Evolutionary conservation across 2,888 invertebrate species (phyloP), one percentile per base, ranked within the genome.

Genomic region (Drosophila meridionalis): DNA sequence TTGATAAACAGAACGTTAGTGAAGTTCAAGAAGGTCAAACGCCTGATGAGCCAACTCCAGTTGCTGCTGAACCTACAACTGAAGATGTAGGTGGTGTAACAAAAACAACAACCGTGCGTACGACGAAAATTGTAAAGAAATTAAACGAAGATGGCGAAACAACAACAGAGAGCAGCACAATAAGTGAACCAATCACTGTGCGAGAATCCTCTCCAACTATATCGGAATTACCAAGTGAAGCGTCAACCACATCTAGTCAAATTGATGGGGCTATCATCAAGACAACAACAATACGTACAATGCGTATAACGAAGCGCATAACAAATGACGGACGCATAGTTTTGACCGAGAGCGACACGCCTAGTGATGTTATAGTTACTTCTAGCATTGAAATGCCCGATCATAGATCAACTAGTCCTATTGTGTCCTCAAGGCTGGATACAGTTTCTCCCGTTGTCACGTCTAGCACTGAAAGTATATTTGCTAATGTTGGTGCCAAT

Each of bases 261-360:
- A 59, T 84, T 36, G 87, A 88, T 73, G 91, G 92, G 40, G 88
- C 92, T 28, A 89, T 92, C 42, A 90, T 92, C 30, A 92, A 91
- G 65, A 92, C 92, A 59, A 92, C 92, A 32, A 92, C 92, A n/a
- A 92, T 91, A 75, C 92, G 90, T 45, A 92, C 92, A 26, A 92
- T 92, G 87, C 86, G 84, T 32, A 91, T 90, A 57, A 90, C 89
- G 5, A 92, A 90, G 77, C 90, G 89, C 52, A 82, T 91, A 20
- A 86, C 87, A 57, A 87, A 90, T 60, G 91, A 93, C 75, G 92
- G 92, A 72, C 86, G 87, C 14, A 86, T 91, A 76, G 67, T 91
- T 60, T 45, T 91, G 52, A 90, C 89, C 63, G 91, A 92, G 69
- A 83, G 73, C 45, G 90, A 89, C 60, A 60, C 80, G 14, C 92